Conservation (phyloP, 1,140 invertebrate species). For the Caenorhabditis remanei region DNA sequence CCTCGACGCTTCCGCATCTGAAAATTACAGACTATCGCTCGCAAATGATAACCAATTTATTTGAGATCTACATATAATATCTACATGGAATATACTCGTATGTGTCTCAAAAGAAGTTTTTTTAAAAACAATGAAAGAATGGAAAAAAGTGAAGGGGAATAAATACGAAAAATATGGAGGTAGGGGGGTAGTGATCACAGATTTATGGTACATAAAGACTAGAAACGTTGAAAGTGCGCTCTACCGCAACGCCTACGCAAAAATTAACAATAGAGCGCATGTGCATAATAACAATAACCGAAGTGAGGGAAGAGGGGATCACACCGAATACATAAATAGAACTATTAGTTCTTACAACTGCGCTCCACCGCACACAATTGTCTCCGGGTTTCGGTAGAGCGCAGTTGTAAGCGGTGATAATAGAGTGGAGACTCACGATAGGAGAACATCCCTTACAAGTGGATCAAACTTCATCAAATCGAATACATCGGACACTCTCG, state of each 20-base stretch:
- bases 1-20: slow-evolving; percentile 4
- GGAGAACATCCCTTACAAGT: slow-evolving; percentile 49
- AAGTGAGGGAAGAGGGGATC: too few relatives aligned
- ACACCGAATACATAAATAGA: too few relatives aligned
- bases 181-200: too few relatives aligned
- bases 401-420: not conserved
- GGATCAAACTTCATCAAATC: slow-evolving; percentile 59
- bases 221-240: too few relatives aligned
- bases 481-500: slow-evolving; percentile 58
- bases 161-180: too few relatives aligned
- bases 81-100: not conserved
- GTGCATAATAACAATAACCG: too few relatives aligned
- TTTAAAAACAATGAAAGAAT: not conserved
- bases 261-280: too few relatives aligned
- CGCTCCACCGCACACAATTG: too few relatives aligned
- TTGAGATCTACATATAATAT: not conserved
- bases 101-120: not conserved
- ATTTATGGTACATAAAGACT: too few relatives aligned
- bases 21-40: not conserved
- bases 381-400: not conserved
- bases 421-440: not conserved
- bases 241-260: too few relatives aligned
- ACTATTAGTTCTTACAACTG: too few relatives aligned
- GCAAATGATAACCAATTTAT: slow-evolving; percentile 18
- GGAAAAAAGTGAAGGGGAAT: not conserved